Evolutionary conservation across 2,888 invertebrate species (phyloP).

Genomic region (Selenia dentaria): DNA sequence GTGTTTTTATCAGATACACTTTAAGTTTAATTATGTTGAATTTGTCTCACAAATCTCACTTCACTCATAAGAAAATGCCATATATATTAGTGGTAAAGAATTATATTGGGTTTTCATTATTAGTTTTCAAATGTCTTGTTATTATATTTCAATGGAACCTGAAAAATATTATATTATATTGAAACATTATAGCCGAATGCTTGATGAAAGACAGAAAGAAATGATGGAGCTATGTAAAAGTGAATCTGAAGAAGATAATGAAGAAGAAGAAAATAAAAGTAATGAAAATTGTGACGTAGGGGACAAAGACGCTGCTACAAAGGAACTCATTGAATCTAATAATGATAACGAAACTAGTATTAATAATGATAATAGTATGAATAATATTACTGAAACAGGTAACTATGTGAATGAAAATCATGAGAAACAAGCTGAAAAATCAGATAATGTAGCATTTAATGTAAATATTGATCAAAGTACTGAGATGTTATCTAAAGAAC

Average conservation of each 20-base stretch:
- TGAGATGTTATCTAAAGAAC: slow-evolving; percentile 23
- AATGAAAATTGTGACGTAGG: slow-evolving; percentile 5
- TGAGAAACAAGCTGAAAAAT: background rate
- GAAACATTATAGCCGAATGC: slow-evolving; percentile 77
- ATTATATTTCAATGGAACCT: no score
- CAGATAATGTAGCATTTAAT: slow-evolving; percentile 11
- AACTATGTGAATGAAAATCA: background rate
- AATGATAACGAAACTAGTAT: background rate
- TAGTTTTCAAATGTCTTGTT: no score
- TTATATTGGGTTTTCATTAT: no score
- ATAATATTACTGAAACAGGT: background rate
- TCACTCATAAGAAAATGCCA: no score
- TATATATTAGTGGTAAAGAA: no score
- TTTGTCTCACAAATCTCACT: no score
- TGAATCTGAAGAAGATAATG: slow-evolving; percentile 61
- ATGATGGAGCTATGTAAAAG: slow-evolving; percentile 91
- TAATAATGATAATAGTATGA: background rate
- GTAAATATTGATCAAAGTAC: slow-evolving; percentile 16
- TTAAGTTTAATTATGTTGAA: no score
- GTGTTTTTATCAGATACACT: no score
- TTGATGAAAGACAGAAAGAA: slow-evolving; percentile 90
- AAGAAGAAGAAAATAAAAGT: slow-evolving; percentile 7
- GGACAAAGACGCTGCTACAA: background rate
- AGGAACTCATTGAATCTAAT: background rate
- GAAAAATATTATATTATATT: no score